phyloP scores from a whole-genome alignment of 2,113 vertebrate species.

The Rattus rattus region DNA sequence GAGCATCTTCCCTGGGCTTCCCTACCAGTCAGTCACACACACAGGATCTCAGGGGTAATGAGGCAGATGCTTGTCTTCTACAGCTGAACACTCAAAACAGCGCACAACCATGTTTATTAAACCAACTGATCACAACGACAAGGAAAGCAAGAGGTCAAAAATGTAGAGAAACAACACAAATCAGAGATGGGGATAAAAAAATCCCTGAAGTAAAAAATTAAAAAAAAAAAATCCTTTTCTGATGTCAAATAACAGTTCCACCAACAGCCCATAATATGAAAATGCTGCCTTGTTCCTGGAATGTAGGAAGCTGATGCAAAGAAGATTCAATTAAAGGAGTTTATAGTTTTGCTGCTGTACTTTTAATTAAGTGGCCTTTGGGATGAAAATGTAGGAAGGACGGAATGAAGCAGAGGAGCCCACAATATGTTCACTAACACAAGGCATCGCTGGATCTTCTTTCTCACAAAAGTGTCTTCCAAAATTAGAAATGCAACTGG shows the following conservation, averaged over 20 bases:
- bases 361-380: constrained; percentile 71
- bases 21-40: too few species aligned
- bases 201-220: background rate
- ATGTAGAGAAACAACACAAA: background rate
- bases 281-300: background rate
- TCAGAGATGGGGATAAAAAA: too few species aligned
- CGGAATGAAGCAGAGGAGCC: constrained; percentile 63
- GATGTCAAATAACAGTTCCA: constrained; percentile 14
- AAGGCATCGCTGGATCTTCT: constrained; percentile 63
- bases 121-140: background rate
- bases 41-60: background rate
- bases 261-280: background rate
- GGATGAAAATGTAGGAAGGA: constrained; percentile 70
- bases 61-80: background rate
- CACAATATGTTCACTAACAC: constrained; percentile 64
- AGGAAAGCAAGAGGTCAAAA: background rate
- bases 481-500: constrained; percentile 74
- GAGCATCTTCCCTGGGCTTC: background rate
- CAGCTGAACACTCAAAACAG: background rate
- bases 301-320: constrained; percentile 21
- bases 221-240: background rate
- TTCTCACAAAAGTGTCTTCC: constrained; percentile 71
- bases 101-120: background rate
- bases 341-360: constrained; percentile 55
- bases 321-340: constrained; percentile 44